These are phyloP conservation scores for Xiphophorus couchianus DNA, from an alignment of 2,113 vertebrate genomes.

Conservation along the genomic window DNA sequence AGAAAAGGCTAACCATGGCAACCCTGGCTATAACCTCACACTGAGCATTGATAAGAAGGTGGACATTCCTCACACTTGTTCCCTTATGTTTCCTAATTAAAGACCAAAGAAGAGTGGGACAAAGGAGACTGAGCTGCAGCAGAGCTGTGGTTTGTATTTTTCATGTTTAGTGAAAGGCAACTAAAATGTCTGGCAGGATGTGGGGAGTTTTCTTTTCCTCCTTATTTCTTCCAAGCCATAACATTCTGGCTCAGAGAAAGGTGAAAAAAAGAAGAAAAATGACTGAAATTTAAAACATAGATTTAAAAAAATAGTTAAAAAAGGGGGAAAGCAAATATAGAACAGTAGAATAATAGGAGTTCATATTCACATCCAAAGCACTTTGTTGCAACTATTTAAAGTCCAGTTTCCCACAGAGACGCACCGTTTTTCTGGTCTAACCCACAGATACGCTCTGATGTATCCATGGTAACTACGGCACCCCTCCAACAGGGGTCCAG, in stretches of 20 bases:
- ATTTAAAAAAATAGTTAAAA: neutral
- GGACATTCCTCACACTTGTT: constrained; percentile 53
- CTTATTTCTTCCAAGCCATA: constrained; percentile 49
- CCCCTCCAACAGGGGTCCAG: constrained; percentile 6
- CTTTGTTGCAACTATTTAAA: neutral
- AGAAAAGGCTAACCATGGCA: constrained; percentile 32
- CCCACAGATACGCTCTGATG: constrained; percentile 26
- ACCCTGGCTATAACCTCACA: constrained; percentile 31
- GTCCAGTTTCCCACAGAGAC: constrained; percentile 30
- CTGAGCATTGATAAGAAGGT: constrained; percentile 20
- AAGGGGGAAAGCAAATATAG: constrained; percentile 47
- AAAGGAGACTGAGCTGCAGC: constrained; percentile 25
- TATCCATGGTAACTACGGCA: constrained; percentile 44
- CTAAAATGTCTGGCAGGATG: constrained; percentile 45
- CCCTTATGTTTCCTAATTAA: constrained; percentile 41
- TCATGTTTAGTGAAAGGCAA: constrained; percentile 54
- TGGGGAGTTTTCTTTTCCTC: constrained; percentile 45
- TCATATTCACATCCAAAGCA: constrained; percentile 5
- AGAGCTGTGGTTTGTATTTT: constrained; percentile 52
- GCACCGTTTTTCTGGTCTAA: constrained; percentile 45
- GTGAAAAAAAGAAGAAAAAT: constrained; percentile 16
- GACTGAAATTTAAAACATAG: constrained; percentile 25
- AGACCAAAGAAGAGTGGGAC: constrained; percentile 29
- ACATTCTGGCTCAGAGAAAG: constrained; percentile 48
- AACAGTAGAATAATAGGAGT: constrained; percentile 41